phyloP scores from a whole-genome alignment of 1,140 invertebrate species.

The Pogonomyrmex californicus region DNA sequence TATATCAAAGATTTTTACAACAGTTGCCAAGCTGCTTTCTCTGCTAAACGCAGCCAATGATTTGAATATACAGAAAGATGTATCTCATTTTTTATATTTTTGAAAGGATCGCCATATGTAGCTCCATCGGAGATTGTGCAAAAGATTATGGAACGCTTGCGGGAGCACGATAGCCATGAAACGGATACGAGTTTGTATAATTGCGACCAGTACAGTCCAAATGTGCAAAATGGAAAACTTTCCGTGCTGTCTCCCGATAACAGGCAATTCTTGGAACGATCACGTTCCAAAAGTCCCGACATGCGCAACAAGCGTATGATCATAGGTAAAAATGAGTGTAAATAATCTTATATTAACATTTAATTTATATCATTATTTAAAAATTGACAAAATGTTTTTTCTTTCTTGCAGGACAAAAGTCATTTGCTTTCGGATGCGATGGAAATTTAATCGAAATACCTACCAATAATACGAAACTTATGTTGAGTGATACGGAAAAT shows the following conservation, averaged over 20 bases:
- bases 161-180: conserved; percentile 86
- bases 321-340: conserved; percentile 79
- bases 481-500: not conserved
- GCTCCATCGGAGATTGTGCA: conserved; percentile 88
- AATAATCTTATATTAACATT: conserved; percentile 10
- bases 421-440: conserved; percentile 87
- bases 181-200: conserved; percentile 75
- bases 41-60: too few relatives aligned
- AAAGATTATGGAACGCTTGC: conserved; percentile 88
- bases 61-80: conserved; percentile 6
- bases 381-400: not conserved
- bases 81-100: conserved; percentile 48
- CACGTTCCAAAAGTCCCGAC: conserved; percentile 85
- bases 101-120: conserved; percentile 86
- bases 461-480: conserved; percentile 45
- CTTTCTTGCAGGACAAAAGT: conserved; percentile 85
- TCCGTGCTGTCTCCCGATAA: conserved; percentile 88
- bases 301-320: conserved; percentile 86
- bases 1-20: too few relatives aligned
- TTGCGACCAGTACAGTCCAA: conserved; percentile 71
- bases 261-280: conserved; percentile 87
- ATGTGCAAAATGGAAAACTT: conserved; percentile 76
- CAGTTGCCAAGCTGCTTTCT: too few relatives aligned
- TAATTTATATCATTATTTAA: conserved; percentile 1
- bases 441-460: conserved; percentile 87